Base-by-base conservation (phyloP, 2,888 invertebrate species). In the Eupeodes luniger region DNA sequence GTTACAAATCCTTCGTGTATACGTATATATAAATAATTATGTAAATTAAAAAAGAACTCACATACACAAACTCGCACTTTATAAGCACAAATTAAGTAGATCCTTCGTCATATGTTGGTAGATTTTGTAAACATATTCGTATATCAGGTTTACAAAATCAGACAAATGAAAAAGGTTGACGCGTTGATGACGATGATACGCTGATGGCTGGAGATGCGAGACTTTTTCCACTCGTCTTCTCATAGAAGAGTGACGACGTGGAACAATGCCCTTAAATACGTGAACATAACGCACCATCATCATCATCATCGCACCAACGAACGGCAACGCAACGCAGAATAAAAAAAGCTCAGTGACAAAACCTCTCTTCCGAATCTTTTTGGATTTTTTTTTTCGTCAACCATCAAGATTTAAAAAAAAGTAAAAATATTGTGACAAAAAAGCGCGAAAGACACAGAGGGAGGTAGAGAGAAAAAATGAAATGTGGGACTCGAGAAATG, bases 401-500 rank as follows among this genome's bases (percentile, higher is more conserved):
- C 70, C 77, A 67, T 81, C 79, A 55, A 57, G 36, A 27, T 1
- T 14, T 5, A 11, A 4, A 7, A 62, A 57, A 55, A 51, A 61
- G 67, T 51, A 47, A 87, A 80, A 81, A 81, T 77, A 82, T 87
- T 74, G 77, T 87, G 76, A 83, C 80, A 81, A 77, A 83, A 74
- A 44, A 36, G 12, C 57, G 57, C 80, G 62, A 61, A 51, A 76
- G 62, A 55, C 57, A 62, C 27, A 62, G 59, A 61, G 67, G 61
- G 34, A 78, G 59, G 34, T 59, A 59, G 4, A 34, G 47, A 5
- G 40, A 69, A 75, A 80, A 89, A 80, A 89, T 82, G 75, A 89
- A 89, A 89, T 82, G 89, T 89, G 79, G 89, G 57, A 82, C 89
- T 82, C 55, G 40, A 44, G 75, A 66, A 77, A 82, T 85, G 89